Evolutionary conservation across 1,140 invertebrate species (phyloP), one percentile per base, ranked within the genome.

Genomic region (Fragariocoptes setiger): DNA sequence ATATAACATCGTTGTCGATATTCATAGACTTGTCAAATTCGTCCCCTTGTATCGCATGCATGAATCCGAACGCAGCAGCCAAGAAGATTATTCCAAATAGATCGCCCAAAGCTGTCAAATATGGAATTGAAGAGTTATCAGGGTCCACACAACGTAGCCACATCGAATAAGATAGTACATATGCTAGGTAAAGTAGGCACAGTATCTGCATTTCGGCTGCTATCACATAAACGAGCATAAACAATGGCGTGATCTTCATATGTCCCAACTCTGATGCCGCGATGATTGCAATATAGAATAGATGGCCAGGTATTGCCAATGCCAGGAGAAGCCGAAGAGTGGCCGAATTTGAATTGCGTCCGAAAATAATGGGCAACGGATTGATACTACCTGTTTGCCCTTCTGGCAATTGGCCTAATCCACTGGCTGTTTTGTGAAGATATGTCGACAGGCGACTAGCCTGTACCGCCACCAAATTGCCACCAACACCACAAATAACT

Each of bases 21-120:
- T n/a, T n/a, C n/a, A n/a, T n/a, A n/a, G n/a, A n/a, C n/a, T n/a
- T n/a, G n/a, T n/a, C n/a, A n/a, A n/a, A n/a, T n/a, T n/a, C n/a
- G n/a, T n/a, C n/a, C n/a, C n/a, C n/a, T n/a, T n/a, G n/a, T n/a
- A n/a, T n/a, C n/a, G n/a, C n/a, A n/a, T n/a, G n/a, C n/a, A n/a
- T n/a, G n/a, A n/a, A n/a, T n/a, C n/a, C n/a, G n/a, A n/a, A n/a
- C n/a, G n/a, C n/a, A n/a, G n/a, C n/a, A n/a, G n/a, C n/a, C n/a
- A n/a, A n/a, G n/a, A n/a, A n/a, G n/a, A n/a, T n/a, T n/a, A n/a
- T n/a, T 15, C 86, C 86, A 1, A 85, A 60, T 2, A 95, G 65
- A 59, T 95, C 86, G 15, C 85, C 86, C 1, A 92, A 52, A 1
- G 85, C 78, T 2, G 86, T 94, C 37, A 92, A 63, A 58, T 86